Percentiles rank a stretch among this genome's conserved stretches.
phyloP scores from a whole-genome alignment of 2,797 vertebrate species.

The Halcyon badia region DNA sequence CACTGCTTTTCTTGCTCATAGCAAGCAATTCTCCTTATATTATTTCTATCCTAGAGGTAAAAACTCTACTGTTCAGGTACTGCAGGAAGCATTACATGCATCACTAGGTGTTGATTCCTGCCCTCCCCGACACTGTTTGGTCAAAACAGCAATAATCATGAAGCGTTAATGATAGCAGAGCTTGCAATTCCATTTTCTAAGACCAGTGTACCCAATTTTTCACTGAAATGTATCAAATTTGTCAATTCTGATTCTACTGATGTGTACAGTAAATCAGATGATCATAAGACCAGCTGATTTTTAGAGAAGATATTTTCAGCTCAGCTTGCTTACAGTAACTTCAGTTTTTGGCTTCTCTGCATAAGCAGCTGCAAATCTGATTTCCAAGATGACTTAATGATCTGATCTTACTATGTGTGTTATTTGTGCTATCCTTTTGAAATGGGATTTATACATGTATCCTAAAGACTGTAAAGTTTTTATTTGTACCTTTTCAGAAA shows the following conservation, averaged over 20 bases:
- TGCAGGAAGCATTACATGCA: no score
- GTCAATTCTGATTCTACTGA: background rate
- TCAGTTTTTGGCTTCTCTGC: conserved; percentile 18
- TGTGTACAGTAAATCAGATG: conserved; percentile 17
- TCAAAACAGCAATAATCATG: no score
- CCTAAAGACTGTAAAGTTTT: background rate
- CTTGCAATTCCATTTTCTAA: conserved; percentile 37
- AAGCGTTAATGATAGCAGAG: conserved; percentile 51
- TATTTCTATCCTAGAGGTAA: no score
- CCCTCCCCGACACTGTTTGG: no score
- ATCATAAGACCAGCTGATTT: conserved; percentile 26
- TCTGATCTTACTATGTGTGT: background rate
- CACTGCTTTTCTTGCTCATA: no score
- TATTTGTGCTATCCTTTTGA: background rate
- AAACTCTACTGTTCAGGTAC: no score
- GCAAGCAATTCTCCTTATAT: no score
- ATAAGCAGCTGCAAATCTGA: conserved; percentile 50
- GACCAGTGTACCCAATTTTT: background rate
- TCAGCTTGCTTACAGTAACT: conserved; percentile 44
- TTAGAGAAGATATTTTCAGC: conserved; percentile 61
- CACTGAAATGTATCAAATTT: conserved; percentile 22
- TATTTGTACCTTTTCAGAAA: background rate
- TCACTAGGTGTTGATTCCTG: no score
- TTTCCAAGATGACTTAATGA: conserved; percentile 39
- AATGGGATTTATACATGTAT: background rate